Percentiles rank a stretch among this genome's conserved stretches.
Evolutionary conservation across 2,113 vertebrate genomes (phyloP).

Genomic region (Poicephalus meyeri): DNA sequence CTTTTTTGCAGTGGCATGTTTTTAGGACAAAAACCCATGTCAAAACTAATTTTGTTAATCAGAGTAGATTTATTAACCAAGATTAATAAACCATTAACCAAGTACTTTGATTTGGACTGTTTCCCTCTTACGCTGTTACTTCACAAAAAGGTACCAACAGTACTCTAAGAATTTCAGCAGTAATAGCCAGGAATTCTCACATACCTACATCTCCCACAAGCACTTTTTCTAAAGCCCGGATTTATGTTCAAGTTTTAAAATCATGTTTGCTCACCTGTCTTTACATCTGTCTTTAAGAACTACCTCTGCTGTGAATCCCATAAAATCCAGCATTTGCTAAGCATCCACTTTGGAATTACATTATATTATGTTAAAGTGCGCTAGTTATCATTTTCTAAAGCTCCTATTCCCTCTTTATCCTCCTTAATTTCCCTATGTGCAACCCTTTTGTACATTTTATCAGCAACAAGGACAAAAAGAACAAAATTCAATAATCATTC

Average conservation of each 20-base stretch:
- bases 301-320: neutral
- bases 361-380: neutral
- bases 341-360: neutral
- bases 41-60: neutral
- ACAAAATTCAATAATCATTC: neutral
- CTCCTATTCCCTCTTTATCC: neutral
- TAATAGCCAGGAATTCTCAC: neutral
- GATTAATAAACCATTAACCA: neutral
- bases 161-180: neutral
- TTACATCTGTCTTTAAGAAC: neutral
- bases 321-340: neutral
- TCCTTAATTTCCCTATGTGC: neutral
- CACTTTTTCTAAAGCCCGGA: neutral
- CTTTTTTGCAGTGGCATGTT: neutral
- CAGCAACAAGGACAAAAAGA: neutral
- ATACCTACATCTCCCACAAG: neutral
- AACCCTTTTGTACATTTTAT: neutral
- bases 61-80: neutral
- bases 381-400: neutral
- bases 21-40: neutral
- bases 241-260: neutral
- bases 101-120: neutral
- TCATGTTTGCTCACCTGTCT: neutral
- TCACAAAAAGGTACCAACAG: neutral
- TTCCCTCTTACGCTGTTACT: fast-evolving